phyloP scores from a whole-genome alignment of 2,797 vertebrate species.

The Esox masquinongy region DNA sequence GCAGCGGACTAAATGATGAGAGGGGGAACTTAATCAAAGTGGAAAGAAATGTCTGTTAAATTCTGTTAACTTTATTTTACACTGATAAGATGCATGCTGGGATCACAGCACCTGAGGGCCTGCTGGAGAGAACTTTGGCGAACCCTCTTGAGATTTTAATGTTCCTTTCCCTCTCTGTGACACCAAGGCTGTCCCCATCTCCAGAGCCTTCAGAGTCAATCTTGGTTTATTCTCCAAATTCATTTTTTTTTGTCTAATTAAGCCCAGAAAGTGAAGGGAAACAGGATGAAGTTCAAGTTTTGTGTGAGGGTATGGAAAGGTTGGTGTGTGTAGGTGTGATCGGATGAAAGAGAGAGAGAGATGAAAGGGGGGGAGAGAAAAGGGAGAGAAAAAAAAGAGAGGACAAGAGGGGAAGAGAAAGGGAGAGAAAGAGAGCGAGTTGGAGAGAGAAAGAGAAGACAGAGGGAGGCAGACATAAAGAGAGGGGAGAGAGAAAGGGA shows the following conservation, averaged over 20 bases:
- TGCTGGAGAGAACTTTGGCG: neutral
- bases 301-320: neutral
- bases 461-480: too few relatives aligned
- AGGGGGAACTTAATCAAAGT: conserved; percentile 23
- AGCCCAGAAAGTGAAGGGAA: neutral
- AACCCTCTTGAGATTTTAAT: neutral
- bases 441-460: too few relatives aligned
- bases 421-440: neutral
- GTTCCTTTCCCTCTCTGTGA: neutral
- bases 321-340: neutral
- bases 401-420: neutral
- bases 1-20: conserved; percentile 6
- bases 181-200: neutral
- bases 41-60: conserved; percentile 14
- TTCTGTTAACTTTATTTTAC: neutral
- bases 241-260: neutral
- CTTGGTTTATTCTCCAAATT: neutral
- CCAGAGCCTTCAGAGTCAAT: neutral
- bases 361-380: neutral
- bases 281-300: neutral
- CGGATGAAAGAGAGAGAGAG: neutral
- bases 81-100: conserved; percentile 1
- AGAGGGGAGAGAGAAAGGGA: too few relatives aligned
- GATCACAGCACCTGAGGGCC: neutral
- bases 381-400: neutral